Base-by-base conservation (phyloP, 2,888 invertebrate species). In the Eristalinus sepulchralis region DNA sequence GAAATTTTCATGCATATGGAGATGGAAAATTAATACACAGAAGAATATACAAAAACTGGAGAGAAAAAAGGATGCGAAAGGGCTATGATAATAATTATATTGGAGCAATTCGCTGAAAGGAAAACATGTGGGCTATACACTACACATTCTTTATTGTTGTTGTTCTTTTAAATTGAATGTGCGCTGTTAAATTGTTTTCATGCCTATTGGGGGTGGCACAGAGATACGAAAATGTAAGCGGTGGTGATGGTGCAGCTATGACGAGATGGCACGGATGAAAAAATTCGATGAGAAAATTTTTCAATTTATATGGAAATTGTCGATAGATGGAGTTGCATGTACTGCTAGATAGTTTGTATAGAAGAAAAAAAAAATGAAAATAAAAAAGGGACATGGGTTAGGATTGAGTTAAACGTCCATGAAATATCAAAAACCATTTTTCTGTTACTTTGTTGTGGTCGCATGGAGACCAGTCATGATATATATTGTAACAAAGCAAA, bases 291-390 rank as follows among this genome's bases (percentile, higher is more conserved):
- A 55, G 73, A 83, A 82, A 86, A 86, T 62, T 86, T 86, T 86
- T 86, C 86, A 86, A 86, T 86, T 86, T 86, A 86, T 86, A 86
- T 86, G 86, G 86, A 86, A 86, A 86, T 86, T 86, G 86, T 75
- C 86, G 79, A 86, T 86, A 86, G 86, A 79, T 86, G 83, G 86
- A 75, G 79, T 75, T 86, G 83, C 71, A 83, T 75, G 82, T 70
- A 73, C 76, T 34, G 27, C 11, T 17, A 57, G 77, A 77, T 85
- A 73, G 77, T 68, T 55, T 66, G 57, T 24, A 13, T 11, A 57
- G 3, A 1, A 2, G 6, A 13, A 39, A 10, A n/a, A 39, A 2
- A 6, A n/a, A 39, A 39, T 57, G 68, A 60, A 60, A 63, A 27
- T 27, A 60, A 66, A 67, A 57, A 66, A 59, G 64, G 47, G 36